Base-by-base conservation (phyloP, 37 sponge, comb jelly and placozoan genomes). In the Spongilla lacustris region DNA sequence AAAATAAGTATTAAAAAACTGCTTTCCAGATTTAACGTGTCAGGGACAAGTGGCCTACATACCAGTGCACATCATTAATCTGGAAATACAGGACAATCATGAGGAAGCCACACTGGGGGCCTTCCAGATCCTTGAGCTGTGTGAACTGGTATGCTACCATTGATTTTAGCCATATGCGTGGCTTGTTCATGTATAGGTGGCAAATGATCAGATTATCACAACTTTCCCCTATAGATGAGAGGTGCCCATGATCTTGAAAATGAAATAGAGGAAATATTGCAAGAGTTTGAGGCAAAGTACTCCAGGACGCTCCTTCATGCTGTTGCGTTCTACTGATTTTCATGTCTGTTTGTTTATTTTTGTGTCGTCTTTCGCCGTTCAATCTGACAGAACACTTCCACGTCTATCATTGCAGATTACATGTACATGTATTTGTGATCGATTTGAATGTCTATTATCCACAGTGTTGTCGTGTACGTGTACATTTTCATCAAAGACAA, bases 101-200 rank as follows among this genome's bases (percentile, higher is more conserved):
- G 99, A 98, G 27, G 99, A 97, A 32, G 99, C 99, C 32, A 98
- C 96, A 30, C 81, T 98, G 0, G 99, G 99, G 27, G 90, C 99
- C 4, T 93, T 98, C 73, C 82, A 92, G 9, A 89, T 98, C 28
- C 82, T 87, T 66, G 91, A 98, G 36, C 88, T 98, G 32, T 93
- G 97, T 67, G 78, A 97, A 76, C 87, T 87, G 95, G 96, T 98
- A 73, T 29, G 90, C 36, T 24, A 2, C 30, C 21, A 23, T 2
- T 4, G 8, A 9, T 30, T 27, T 36, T 73, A 10, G 35, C 74
- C 12, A 31, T 8, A 46, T 46, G 46, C 46, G 8, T 46, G n/a
- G n/a, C n/a, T n/a, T n/a, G n/a, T 8, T 10, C 46, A 46, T 46
- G 46, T 46, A 46, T 46, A 46, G 8, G 8, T 46, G 46, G 46